A percentile compares a stretch with the other conserved stretches of the same genome.
Conservation (phyloP, 2,113 vertebrate species). For the Leucosticte australis region DNA sequence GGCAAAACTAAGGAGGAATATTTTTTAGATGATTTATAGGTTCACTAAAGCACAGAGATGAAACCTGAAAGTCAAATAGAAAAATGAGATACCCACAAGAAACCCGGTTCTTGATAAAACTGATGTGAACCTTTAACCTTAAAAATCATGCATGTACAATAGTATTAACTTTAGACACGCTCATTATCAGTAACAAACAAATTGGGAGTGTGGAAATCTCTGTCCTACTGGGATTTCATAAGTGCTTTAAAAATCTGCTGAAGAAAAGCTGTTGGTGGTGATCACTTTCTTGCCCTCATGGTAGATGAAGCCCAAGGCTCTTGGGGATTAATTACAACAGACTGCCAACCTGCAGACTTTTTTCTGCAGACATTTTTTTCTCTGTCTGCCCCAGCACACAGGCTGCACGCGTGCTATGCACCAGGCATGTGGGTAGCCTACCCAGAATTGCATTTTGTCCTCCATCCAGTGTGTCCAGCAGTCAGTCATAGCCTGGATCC, state of each 20-base stretch:
- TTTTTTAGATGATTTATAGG: background rate
- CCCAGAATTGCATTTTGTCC: background rate
- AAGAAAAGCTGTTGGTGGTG: background rate
- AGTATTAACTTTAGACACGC: background rate
- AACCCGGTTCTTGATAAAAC: background rate
- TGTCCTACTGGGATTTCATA: background rate
- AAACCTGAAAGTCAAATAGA: background rate
- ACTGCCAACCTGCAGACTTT: background rate
- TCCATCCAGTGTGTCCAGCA: background rate
- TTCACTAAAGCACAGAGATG: background rate
- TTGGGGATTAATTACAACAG: background rate
- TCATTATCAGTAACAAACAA: background rate
- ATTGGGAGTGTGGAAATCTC: background rate
- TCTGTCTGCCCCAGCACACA: rapidly evolving
- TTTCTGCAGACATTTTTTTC: background rate
- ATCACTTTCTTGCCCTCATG: background rate
- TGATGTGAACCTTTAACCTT: background rate
- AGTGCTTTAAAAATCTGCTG: background rate
- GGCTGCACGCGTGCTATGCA: background rate
- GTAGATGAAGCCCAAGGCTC: background rate
- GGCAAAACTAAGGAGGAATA: background rate
- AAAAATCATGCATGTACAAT: background rate
- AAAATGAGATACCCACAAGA: background rate
- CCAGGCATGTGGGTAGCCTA: background rate
- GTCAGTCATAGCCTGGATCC: background rate